Evolutionary conservation across 2,888 invertebrate species (phyloP), one percentile per base, ranked within the genome.

Genomic region (Nysson spinosus): DNA sequence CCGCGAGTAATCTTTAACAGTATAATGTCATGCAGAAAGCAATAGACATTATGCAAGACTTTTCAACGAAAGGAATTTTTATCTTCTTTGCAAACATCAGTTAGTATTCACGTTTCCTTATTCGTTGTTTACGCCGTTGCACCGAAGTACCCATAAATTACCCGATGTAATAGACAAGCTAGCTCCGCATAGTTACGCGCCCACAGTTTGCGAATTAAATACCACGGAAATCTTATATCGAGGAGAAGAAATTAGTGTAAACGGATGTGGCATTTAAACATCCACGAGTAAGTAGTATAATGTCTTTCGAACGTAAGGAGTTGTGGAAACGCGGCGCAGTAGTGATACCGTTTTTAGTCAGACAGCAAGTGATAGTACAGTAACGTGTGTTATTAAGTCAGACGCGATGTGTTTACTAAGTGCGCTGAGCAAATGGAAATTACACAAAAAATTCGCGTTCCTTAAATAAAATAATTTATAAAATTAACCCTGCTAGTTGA

Each of bases 321-420:
- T 12, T 9, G 12, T 11, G 16, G 9, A 7, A 40, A 39, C 40
- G 5, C 11, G 42, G 12, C 37, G 26, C 68, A 72, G 72, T 72
- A 62, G 73, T 14, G 54, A 55, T 50, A 50, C 40, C 58, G 54
- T 63, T 57, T 51, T 24, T 55, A 55, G 72, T 57, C 72, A 66
- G 72, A 35, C 72, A 17, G 11, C 24, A 30, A 24, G 37, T 30
- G 56, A 66, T 63, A 52, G 51, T 34, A 20, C 24, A 14, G 16
- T 40, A 30, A n/a, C n/a, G n/a, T n/a, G n/a, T n/a, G 46, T 56
- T 57, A 70, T 47, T 50, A 34, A 64, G 49, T 73, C 70, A 40
- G 64, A 61, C 70, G 7, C 11, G 4, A 14, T 34, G 19, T 9
- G 14, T 5, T 5, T 1, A 6, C 2, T n/a, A n/a, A n/a, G 12